Conservation (phyloP, 30 jellyfish, hydroid and myxozoan species). For the Rhopilema esculentum region DNA sequence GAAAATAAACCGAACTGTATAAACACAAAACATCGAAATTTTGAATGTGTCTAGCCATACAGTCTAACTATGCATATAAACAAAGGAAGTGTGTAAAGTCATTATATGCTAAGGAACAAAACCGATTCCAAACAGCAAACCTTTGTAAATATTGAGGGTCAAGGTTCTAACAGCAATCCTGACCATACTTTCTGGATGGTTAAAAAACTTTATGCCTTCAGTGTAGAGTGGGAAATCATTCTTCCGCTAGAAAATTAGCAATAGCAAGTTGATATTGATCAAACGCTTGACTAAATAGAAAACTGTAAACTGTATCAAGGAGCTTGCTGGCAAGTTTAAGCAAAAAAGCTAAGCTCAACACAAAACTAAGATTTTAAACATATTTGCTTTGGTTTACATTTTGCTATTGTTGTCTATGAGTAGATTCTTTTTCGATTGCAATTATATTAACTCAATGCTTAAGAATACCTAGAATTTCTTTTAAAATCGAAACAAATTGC, state of each 20-base stretch:
- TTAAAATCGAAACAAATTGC: no score
- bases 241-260: slow-evolving; percentile 45
- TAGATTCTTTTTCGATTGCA: no score
- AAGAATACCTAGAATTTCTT: no score
- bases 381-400: no score
- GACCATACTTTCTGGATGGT: slow-evolving; percentile 94
- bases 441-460: no score
- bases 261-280: background rate
- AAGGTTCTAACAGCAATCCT: slow-evolving; percentile 94
- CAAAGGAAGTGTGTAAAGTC: background rate
- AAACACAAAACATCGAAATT: no score
- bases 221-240: slow-evolving; percentile 96
- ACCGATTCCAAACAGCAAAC: slow-evolving; percentile 10
- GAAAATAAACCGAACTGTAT: no score
- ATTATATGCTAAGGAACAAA: background rate
- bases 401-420: no score
- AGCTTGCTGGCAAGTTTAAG: no score
- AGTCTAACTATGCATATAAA: background rate
- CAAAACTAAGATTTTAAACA: no score
- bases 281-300: background rate
- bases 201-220: slow-evolving; percentile 92
- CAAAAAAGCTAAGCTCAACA: no score
- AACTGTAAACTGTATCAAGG: background rate
- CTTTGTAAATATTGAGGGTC: slow-evolving; percentile 90
- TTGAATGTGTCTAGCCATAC: no score